These are phyloP conservation scores for Andrena chrysosceles DNA, from an alignment of 2,888 invertebrate species.

Conservation along the genomic window DNA sequence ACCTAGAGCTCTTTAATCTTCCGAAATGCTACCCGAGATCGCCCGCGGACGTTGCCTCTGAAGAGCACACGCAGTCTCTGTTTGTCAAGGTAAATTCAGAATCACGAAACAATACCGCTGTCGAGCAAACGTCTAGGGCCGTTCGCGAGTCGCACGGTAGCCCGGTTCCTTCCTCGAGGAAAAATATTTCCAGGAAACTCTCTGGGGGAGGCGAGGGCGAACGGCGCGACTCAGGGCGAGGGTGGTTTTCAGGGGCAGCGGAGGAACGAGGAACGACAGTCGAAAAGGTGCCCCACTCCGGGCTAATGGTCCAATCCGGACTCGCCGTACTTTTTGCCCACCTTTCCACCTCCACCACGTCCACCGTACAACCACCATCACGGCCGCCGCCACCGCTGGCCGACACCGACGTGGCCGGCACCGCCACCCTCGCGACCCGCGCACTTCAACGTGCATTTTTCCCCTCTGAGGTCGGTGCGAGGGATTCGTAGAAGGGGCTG, in stretches of 20 bases:
- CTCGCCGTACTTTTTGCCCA: slow-evolving; percentile 80
- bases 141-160: slow-evolving; percentile 34
- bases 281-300: slow-evolving; percentile 78
- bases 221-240: slow-evolving; percentile 45
- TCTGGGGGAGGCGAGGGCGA: slow-evolving; percentile 48
- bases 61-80: slow-evolving; percentile 1
- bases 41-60: background rate
- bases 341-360: slow-evolving; percentile 70
- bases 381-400: slow-evolving; percentile 40
- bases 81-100: slow-evolving; percentile 54
- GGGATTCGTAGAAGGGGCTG: slow-evolving; percentile 75
- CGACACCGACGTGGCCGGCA: slow-evolving; percentile 48
- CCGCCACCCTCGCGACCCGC: slow-evolving; percentile 64
- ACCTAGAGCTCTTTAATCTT: background rate
- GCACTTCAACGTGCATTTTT: slow-evolving; percentile 81
- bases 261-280: slow-evolving; percentile 71
- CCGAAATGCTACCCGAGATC: background rate
- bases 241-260: slow-evolving; percentile 65
- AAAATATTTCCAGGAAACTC: slow-evolving; percentile 63
- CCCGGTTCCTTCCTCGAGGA: slow-evolving; percentile 41
- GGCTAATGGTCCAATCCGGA: slow-evolving; percentile 79
- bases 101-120: slow-evolving; percentile 55
- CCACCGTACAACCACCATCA: slow-evolving; percentile 44
- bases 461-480: slow-evolving; percentile 83
- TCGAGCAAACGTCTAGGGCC: slow-evolving; percentile 58